Conservation (phyloP, 2,888 invertebrate genomes). For the Vannuccia rotundouncinata region DNA sequence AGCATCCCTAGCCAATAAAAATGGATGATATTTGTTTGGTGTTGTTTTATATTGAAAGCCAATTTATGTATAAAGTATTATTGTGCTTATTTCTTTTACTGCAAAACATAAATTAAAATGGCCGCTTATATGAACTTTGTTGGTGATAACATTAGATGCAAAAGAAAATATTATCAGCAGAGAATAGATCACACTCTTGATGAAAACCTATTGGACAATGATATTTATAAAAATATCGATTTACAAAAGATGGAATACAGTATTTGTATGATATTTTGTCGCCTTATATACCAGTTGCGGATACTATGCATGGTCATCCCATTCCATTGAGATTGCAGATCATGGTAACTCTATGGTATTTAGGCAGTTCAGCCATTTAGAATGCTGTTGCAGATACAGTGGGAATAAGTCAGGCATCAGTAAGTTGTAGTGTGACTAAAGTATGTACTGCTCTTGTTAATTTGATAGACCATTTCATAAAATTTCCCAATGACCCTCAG, state of each 20-base stretch:
- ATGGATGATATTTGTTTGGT: too few relatives aligned
- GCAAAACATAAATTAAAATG: too few relatives aligned
- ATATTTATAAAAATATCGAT: not conserved
- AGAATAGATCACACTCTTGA: too few relatives aligned
- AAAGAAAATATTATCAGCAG: too few relatives aligned
- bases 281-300: not conserved
- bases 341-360: constrained; percentile 4
- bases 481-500: not conserved
- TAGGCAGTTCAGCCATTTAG: not conserved
- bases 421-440: not conserved
- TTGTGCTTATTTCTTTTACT: too few relatives aligned
- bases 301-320: not conserved
- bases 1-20: too few relatives aligned
- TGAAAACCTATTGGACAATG: not conserved
- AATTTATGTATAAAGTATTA: too few relatives aligned
- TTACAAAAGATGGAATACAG: not conserved
- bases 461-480: not conserved
- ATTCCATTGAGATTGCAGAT: not conserved
- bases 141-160: too few relatives aligned
- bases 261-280: not conserved
- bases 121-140: too few relatives aligned
- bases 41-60: too few relatives aligned
- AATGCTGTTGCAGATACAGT: constrained; percentile 9
- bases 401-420: constrained; percentile 18
- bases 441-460: not conserved